Conservation (phyloP, 1,140 invertebrate species). For the Drosophila bocki region DNA sequence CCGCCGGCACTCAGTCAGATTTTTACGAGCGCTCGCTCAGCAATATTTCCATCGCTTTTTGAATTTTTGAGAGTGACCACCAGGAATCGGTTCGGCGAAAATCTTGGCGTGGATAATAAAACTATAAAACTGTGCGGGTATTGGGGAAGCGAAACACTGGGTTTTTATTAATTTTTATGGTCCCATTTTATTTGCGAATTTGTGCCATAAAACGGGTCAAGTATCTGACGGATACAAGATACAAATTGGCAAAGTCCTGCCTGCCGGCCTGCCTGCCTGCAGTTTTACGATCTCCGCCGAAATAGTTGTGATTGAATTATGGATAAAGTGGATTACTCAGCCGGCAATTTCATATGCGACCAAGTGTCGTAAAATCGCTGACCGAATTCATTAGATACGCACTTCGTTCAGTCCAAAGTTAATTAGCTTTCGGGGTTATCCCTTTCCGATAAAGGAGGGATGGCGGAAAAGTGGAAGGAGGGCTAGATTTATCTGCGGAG, state of each 20-base stretch:
- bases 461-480: not conserved
- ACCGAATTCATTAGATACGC: constrained; percentile 72
- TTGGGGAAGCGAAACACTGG: constrained; percentile 3
- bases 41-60: constrained; percentile 61
- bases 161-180: constrained; percentile 82
- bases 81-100: constrained; percentile 12
- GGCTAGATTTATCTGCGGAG: constrained; percentile 57
- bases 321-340: constrained; percentile 76
- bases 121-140: constrained; percentile 64
- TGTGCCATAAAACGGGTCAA: constrained; percentile 73
- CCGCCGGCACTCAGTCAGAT: constrained; percentile 8
- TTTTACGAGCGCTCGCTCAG: constrained; percentile 77
- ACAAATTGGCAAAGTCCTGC: constrained; percentile 68
- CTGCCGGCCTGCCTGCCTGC: constrained; percentile 2
- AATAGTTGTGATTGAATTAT: constrained; percentile 80
- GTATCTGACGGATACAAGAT: constrained; percentile 50
- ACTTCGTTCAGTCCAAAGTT: constrained; percentile 34
- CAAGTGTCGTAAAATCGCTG: constrained; percentile 70
- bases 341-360: constrained; percentile 59
- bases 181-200: constrained; percentile 60
- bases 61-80: constrained; percentile 58
- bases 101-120: constrained; percentile 71
- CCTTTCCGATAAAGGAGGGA: not conserved
- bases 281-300: constrained; percentile 66
- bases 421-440: constrained; percentile 58